Percentiles rank a stretch among this genome's conserved stretches.
phyloP scores from a whole-genome alignment of 2,797 vertebrate species.

The Lycodopsis pacificus region DNA sequence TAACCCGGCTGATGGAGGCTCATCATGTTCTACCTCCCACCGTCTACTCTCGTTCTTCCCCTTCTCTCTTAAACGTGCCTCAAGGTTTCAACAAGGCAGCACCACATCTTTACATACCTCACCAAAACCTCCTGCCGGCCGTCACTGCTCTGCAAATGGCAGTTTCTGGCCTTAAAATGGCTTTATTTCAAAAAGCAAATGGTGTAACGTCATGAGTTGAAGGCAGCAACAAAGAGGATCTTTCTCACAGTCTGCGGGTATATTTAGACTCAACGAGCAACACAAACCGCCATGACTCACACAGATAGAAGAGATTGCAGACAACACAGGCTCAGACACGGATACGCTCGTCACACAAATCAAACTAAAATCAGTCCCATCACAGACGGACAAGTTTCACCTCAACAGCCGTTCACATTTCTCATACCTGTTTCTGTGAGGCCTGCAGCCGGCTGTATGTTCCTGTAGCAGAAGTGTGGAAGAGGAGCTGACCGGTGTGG shows the following conservation, averaged over 20 bases:
- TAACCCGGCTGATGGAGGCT: conserved; percentile 40
- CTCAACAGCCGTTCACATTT: conserved; percentile 60
- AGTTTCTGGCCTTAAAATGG: conserved; percentile 61
- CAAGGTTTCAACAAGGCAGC: conserved; percentile 59
- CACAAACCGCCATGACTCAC: conserved; percentile 67
- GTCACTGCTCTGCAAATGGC: conserved; percentile 47
- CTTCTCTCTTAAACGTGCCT: conserved; percentile 55
- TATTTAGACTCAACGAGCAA: conserved; percentile 74
- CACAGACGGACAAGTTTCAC: conserved; percentile 55
- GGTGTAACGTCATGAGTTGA: conserved; percentile 55
- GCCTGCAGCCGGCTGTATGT: conserved; percentile 14
- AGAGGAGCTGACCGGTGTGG: conserved; percentile 58
- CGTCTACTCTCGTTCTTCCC: conserved; percentile 36
- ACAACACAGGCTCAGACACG: conserved; percentile 36
- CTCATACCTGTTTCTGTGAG: conserved; percentile 78
- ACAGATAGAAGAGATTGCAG: conserved; percentile 37
- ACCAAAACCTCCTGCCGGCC: conserved; percentile 37
- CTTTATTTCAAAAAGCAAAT: conserved; percentile 54
- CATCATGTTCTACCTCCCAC: conserved; percentile 42
- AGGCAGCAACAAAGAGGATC: conserved; percentile 50
- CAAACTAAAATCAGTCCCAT: conserved; percentile 44
- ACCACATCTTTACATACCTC: conserved; percentile 20
- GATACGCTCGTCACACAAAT: conserved; percentile 49
- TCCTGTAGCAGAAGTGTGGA: conserved; percentile 25
- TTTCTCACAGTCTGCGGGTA: conserved; percentile 72